Percentiles rank a stretch among this genome's conserved stretches.
These are phyloP conservation scores for Parochlus steinenii DNA, from an alignment of 2,888 invertebrate species.

Conservation along the genomic window DNA sequence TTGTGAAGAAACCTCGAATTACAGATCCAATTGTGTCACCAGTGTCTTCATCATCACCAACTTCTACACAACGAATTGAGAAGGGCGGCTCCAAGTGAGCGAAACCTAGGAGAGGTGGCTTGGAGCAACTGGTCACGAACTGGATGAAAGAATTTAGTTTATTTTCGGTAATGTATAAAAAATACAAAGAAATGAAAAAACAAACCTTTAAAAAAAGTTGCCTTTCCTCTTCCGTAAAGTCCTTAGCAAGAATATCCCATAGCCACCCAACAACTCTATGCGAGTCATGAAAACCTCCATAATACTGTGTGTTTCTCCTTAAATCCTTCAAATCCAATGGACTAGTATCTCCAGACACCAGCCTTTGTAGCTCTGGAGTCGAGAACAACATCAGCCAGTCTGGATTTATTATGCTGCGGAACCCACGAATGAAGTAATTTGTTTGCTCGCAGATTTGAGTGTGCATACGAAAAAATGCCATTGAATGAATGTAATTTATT, in stretches of 20 bases:
- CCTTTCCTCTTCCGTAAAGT: conserved; percentile 83
- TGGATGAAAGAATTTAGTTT: conserved; percentile 28
- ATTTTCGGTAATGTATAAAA: conserved; percentile 6
- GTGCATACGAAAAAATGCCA: conserved; percentile 98
- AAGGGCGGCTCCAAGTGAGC: conserved; percentile 94
- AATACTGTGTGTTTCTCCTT: conserved; percentile 89
- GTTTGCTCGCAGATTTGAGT: conserved; percentile 96
- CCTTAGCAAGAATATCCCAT: conserved; percentile 93
- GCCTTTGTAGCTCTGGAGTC: conserved; percentile 60
- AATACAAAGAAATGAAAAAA: conserved; percentile 7
- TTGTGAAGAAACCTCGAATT: conserved; percentile 93
- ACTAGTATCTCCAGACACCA: conserved; percentile 54
- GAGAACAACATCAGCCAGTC: conserved; percentile 93
- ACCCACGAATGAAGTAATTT: conserved; percentile 89
- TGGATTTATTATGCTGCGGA: conserved; percentile 83
- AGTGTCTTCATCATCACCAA: conserved; percentile 91
- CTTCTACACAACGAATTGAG: conserved; percentile 97
- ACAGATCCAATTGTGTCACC: conserved; percentile 72
- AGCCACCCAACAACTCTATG: conserved; percentile 96
- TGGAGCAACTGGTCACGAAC: conserved; percentile 92
- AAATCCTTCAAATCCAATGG: conserved; percentile 80
- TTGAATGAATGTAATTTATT: conserved; percentile 94
- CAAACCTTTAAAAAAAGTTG: conserved; percentile 82
- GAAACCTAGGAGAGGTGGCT: conserved; percentile 90
- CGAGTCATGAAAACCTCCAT: conserved; percentile 97